Percentiles rank a stretch among this genome's conserved stretches.
phyloP scores from a whole-genome alignment of 2,113 vertebrate species.

The Coptodon bakossiorum region DNA sequence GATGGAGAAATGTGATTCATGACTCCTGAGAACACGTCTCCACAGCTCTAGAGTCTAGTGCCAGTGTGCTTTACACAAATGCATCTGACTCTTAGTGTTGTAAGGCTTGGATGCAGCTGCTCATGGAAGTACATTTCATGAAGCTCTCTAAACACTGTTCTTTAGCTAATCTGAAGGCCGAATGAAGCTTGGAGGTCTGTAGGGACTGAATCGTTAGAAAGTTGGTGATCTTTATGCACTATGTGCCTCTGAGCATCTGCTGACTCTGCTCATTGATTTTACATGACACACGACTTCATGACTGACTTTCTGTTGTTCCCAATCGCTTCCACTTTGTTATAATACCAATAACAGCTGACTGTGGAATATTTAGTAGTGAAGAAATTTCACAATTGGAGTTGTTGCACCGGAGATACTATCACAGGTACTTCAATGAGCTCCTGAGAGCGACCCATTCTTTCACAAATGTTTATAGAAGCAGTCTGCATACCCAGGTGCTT shows the following conservation, averaged over 20 bases:
- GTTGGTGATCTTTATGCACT: background rate
- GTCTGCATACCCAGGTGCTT: background rate
- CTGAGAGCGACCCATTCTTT: background rate
- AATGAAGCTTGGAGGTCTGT: background rate
- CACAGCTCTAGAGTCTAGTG: background rate
- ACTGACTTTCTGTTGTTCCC: background rate
- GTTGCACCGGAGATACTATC: background rate
- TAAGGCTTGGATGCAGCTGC: background rate
- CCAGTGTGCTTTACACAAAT: background rate
- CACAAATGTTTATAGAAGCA: background rate
- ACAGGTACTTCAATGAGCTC: background rate
- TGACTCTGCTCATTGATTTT: background rate
- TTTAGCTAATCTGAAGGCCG: background rate
- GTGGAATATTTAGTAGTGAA: background rate
- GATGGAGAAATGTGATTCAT: background rate
- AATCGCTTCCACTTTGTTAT: background rate
- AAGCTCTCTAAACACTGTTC: background rate
- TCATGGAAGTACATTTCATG: background rate
- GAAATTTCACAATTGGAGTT: background rate
- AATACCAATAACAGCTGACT: background rate
- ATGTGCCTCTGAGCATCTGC: background rate
- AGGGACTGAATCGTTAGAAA: background rate
- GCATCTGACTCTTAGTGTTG: background rate
- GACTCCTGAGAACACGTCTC: background rate
- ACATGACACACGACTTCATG: background rate